These are phyloP conservation scores for Phylloscopus collybita DNA, from an alignment of 2,797 vertebrate genomes.

Conservation along the genomic window DNA sequence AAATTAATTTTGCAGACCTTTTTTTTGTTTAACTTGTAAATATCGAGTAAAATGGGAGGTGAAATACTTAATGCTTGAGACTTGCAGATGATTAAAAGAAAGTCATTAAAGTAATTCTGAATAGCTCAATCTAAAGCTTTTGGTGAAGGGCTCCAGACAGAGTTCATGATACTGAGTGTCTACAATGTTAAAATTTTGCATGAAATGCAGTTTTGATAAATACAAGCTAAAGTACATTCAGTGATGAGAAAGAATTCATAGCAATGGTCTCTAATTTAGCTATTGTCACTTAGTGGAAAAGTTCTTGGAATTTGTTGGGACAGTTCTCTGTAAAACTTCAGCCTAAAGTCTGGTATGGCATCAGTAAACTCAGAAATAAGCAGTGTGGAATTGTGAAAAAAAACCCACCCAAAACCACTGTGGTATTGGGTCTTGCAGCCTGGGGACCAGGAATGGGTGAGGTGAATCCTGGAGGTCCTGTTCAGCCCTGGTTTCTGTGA, in stretches of 20 bases:
- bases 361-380: background rate
- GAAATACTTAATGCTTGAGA: background rate
- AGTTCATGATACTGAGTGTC: background rate
- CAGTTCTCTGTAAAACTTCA: background rate
- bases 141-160: background rate
- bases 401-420: fast-evolving
- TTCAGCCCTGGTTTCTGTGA: background rate
- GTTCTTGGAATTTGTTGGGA: background rate
- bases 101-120: fast-evolving
- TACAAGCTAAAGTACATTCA: background rate
- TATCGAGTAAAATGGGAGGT: background rate
- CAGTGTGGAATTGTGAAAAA: background rate
- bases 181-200: background rate
- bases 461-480: background rate
- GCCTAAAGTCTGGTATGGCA: background rate
- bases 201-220: background rate
- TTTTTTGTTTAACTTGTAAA: background rate
- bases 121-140: background rate
- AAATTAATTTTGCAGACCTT: background rate
- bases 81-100: background rate
- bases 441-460: background rate
- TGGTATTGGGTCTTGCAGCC: background rate
- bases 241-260: background rate
- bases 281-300: background rate
- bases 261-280: background rate